Conservation (phyloP, 2,888 invertebrate species). For the Lithophane ornitopus region DNA sequence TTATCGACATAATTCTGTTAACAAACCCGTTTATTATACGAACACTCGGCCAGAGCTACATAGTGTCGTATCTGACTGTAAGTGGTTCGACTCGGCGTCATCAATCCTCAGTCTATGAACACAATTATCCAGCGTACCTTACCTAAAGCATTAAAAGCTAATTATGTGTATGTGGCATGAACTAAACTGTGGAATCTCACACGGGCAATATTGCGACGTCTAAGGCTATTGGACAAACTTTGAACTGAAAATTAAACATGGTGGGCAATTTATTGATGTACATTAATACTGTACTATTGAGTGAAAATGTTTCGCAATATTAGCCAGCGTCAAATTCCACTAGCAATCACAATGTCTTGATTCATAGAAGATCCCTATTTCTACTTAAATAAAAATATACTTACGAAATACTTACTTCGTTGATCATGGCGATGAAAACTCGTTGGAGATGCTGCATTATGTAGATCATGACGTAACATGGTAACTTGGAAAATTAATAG, state of each 20-base stretch:
- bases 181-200: conserved; percentile 84
- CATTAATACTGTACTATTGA: conserved; percentile 64
- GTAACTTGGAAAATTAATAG: background rate
- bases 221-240: conserved; percentile 48
- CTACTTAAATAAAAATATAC: background rate
- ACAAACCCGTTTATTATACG: conserved; percentile 63
- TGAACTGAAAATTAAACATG: conserved; percentile 57
- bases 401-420: conserved; percentile 22
- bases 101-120: conserved; percentile 88
- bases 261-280: conserved; percentile 55
- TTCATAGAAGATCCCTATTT: conserved; percentile 43
- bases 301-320: conserved; percentile 73
- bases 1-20: conserved; percentile 65
- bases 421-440: conserved; percentile 7
- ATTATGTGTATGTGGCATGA: conserved; percentile 89
- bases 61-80: conserved; percentile 58
- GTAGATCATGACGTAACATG: no score
- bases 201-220: conserved; percentile 75
- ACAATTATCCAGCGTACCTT: conserved; percentile 90
- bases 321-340: conserved; percentile 81
- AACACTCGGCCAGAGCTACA: conserved; percentile 66
- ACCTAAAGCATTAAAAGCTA: conserved; percentile 90
- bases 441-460: background rate
- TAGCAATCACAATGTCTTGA: conserved; percentile 80
- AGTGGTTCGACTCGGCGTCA: conserved; percentile 64